Evolutionary conservation across 2,113 vertebrate genomes (phyloP), one percentile per base, ranked within the genome.

Genomic region (Hippopotamus amphibius): DNA sequence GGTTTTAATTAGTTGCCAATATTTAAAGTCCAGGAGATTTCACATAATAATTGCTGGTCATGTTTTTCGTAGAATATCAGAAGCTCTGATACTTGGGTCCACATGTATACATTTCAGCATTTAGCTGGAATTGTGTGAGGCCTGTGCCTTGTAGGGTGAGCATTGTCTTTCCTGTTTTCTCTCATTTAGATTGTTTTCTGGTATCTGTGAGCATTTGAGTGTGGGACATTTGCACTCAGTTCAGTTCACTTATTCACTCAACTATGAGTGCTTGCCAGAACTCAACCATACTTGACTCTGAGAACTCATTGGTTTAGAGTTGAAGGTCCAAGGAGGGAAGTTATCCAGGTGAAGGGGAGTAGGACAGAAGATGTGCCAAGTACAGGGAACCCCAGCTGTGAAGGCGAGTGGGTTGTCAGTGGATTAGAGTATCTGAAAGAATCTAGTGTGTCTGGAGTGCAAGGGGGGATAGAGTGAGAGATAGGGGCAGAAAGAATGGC

Each of bases 181-280:
- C 66, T 89, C 33, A 85, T 90, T 63, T 83, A 68, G 68, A 59
- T 85, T 95, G 90, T 90, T 93, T 96, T 28, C 53, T 96, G 50
- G 43, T 74, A n/a, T 84, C 53, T 92, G n/a, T 88, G 85, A 41
- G 37, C 26, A 94, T 93, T 79, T 41, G 30, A 89, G 9, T 88
- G 15, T 91, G 71, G 53, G 43, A 46, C 19, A 30, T 19, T 91
- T 90, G 33, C 26, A 55, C 48, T 93, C 57, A 84, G 65, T 92
- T 96, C 79, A 95, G 19, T 88, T 96, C 33, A 92, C 57, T 80
- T 84, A 71, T 41, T 96, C 53, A 87, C 37, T 72, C 65, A 94
- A 88, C 84, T 71, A 12, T 16, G 37, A 96, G 59, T 93, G 33
- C 30, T 30, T 90, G n/a, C 6, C 43, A 8, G 50, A 80, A 80